A percentile compares a stretch with the other conserved stretches of the same genome.
Conservation (phyloP, 2,113 vertebrate genomes). For the Chrysemys picta region DNA sequence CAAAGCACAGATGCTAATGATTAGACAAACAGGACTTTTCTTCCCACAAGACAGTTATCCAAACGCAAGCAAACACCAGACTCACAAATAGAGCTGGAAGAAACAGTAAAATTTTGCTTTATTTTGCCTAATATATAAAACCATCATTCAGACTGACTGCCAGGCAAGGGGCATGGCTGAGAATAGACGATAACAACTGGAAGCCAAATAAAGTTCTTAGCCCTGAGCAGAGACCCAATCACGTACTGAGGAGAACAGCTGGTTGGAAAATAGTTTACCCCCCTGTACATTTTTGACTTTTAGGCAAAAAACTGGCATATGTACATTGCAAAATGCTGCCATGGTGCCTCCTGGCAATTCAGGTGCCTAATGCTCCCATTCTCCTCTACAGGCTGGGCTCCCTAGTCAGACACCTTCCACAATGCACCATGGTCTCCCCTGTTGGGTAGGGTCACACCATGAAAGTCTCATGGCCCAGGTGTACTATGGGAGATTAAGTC, state of each 20-base stretch:
- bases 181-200: conserved; percentile 42
- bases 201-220: conserved; percentile 47
- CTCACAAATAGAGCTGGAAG: conserved; percentile 54
- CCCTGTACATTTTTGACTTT: conserved; percentile 4
- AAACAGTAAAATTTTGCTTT: too few relatives aligned
- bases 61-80: conserved; percentile 56
- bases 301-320: not conserved
- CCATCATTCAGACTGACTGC: conserved; percentile 19
- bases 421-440: not conserved
- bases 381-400: not conserved
- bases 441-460: not conserved
- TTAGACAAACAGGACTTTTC: conserved; percentile 54
- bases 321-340: not conserved
- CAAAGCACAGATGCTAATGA: conserved; percentile 41
- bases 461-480: not conserved
- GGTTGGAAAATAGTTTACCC: conserved; percentile 11
- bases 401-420: not conserved
- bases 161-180: conserved; percentile 9
- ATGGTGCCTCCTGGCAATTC: rapidly evolving
- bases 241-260: not conserved
- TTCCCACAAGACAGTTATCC: conserved; percentile 44
- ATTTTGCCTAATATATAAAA: conserved; percentile 45
- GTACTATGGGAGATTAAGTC: not conserved
- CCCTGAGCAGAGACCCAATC: not conserved
- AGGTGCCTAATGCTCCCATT: not conserved